Evolutionary conservation across 2,888 invertebrate genomes (phyloP), one percentile per base, ranked within the genome.

Genomic region (Tenthredo mesomela): DNA sequence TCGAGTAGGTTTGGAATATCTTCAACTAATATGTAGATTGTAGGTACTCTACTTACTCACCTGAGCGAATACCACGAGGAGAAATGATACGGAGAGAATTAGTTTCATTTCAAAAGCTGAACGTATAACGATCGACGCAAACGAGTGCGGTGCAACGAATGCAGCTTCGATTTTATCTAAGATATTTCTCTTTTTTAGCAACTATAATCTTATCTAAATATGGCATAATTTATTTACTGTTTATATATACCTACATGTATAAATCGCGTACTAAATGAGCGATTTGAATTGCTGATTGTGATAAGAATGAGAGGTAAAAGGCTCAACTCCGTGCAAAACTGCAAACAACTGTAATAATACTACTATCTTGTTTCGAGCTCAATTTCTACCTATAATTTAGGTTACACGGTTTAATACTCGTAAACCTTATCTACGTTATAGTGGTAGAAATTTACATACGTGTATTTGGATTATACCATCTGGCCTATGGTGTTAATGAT

Each of bases 191-290:
- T 5, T 7, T 37, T 37, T 37, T 37, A 37, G 6, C 25, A 47
- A 47, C 50, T 29, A 54, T 29, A 54, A 54, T 77, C 50, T 77
- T 77, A 77, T 77, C 77, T 77, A 3, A 3, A 77, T 73, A 15
- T 37, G n/a, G 12, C 6, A 29, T 77, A 77, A 77, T 54, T 77
- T 29, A 50, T 77, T 15, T 50, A 25, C 50, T 43, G 71, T 40
- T 50, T 77, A 33, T 54, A n/a, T n/a, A n/a, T n/a, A n/a, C n/a
- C n/a, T n/a, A n/a, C n/a, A n/a, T n/a, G n/a, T n/a, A n/a, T n/a
- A n/a, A n/a, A n/a, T 25, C 61, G 9, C 15, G 70, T n/a, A 37
- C n/a, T 18, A 33, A 67, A 67, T 33, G 2, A 18, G 33, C 33
- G 33, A 4, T 33, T 33, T 18, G 6, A 67, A 73, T 73, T 73